A percentile compares a stretch with the other conserved stretches of the same genome.
These are phyloP conservation scores for Pyrocoelia pectoralis DNA, from an alignment of 2,888 invertebrate genomes.

Conservation along the genomic window DNA sequence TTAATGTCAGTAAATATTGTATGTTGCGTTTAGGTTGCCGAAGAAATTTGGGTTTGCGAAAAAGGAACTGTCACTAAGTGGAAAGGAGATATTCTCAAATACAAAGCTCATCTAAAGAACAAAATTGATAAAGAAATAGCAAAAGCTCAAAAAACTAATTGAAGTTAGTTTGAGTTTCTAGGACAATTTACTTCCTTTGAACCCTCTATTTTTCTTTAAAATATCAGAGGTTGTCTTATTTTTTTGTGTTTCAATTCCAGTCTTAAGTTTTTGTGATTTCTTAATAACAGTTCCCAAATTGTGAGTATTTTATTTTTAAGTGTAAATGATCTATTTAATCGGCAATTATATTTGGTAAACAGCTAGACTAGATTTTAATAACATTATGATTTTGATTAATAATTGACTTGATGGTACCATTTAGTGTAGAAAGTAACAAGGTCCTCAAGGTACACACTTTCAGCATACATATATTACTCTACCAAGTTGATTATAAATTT, in stretches of 20 bases:
- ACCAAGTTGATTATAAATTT: background rate
- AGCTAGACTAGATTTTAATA: no score
- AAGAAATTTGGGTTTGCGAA: conserved; percentile 99
- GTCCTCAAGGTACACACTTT: background rate
- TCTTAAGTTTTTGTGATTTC: no score
- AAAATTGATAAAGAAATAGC: conserved; percentile 81
- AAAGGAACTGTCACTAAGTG: conserved; percentile 95
- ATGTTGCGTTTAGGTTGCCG: conserved; percentile 79
- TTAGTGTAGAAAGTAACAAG: background rate
- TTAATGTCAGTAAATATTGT: conserved; percentile 9
- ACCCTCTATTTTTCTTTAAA: background rate
- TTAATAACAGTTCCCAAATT: no score
- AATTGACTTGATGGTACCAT: no score
- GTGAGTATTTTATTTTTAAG: no score
- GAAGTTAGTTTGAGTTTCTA: conserved; percentile 21
- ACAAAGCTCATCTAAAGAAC: conserved; percentile 93
- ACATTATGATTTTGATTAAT: no score
- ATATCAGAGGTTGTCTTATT: background rate
- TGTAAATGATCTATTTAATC: no score
- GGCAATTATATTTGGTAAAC: no score
- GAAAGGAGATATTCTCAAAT: conserved; percentile 94
- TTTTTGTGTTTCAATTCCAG: no score
- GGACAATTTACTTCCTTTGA: conserved; percentile 17
- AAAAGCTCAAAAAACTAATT: conserved; percentile 54
- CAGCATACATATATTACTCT: background rate